Conservation (phyloP, 2,797 vertebrate species). For the Paramormyrops hopkinsi region DNA sequence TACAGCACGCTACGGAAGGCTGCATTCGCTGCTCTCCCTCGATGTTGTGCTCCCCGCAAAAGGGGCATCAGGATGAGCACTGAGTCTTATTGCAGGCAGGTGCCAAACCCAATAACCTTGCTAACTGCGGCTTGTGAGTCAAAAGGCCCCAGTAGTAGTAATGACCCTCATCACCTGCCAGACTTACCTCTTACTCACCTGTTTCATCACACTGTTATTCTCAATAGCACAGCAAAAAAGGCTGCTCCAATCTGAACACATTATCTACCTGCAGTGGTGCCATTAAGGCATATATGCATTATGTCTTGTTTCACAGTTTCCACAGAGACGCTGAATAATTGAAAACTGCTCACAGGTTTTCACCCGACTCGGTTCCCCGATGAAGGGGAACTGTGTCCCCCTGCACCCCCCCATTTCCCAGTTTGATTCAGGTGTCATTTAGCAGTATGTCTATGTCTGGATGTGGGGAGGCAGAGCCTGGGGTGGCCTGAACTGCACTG, state of each 20-base stretch:
- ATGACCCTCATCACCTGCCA: slow-evolving; percentile 1
- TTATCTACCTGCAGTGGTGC: not conserved
- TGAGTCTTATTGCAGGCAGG: not conserved
- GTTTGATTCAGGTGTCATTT: not conserved
- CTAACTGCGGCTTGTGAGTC: not conserved
- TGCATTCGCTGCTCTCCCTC: not conserved
- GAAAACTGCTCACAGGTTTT: not conserved
- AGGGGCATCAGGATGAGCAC: not conserved
- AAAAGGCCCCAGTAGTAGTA: not conserved
- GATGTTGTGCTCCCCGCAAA: not conserved
- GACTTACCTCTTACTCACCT: not conserved
- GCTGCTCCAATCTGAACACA: not conserved
- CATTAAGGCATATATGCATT: not conserved
- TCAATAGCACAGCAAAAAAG: not conserved
- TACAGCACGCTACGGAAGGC: not conserved
- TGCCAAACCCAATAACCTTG: not conserved
- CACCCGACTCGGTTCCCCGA: not conserved
- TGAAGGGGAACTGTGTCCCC: not conserved
- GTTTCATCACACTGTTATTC: slow-evolving; percentile 11
- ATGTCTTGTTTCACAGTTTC: not conserved
- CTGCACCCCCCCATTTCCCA: not conserved
- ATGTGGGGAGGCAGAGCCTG: not conserved
- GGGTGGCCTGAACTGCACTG: not conserved
- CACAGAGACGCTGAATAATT: not conserved
- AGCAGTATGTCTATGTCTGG: not conserved